Evolutionary conservation across 2,113 vertebrate genomes (phyloP).

Genomic region (Microtus oregoni): DNA sequence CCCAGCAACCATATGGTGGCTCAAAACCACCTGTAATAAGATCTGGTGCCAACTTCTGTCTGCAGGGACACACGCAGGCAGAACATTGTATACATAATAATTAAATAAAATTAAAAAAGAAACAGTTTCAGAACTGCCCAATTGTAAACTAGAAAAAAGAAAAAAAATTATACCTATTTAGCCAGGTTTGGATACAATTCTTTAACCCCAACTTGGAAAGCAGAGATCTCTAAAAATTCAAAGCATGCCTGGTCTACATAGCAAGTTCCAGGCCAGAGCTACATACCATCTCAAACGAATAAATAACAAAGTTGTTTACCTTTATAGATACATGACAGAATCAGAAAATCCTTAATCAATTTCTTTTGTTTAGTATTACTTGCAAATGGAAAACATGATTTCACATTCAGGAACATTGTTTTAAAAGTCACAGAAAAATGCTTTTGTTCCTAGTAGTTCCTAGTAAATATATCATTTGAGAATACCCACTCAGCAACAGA

Average conservation of each 20-base stretch:
- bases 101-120: too few relatives aligned
- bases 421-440: conserved; percentile 33
- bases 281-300: neutral
- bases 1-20: too few relatives aligned
- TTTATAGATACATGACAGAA: conserved; percentile 12
- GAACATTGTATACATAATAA: too few relatives aligned
- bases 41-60: too few relatives aligned
- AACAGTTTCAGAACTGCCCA: too few relatives aligned
- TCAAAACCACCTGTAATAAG: too few relatives aligned
- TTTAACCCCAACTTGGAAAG: neutral
- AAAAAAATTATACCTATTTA: neutral
- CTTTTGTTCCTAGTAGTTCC: conserved; percentile 18
- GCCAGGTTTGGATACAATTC: neutral
- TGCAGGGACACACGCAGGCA: too few relatives aligned
- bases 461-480: conserved; percentile 42
- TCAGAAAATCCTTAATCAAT: conserved; percentile 24
- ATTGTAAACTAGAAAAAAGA: too few relatives aligned
- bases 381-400: conserved; percentile 36
- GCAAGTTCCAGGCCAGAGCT: neutral
- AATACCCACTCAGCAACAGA: conserved; percentile 48
- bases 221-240: neutral
- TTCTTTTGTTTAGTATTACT: conserved; percentile 43
- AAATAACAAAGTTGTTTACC: neutral
- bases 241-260: neutral
- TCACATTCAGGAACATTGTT: conserved; percentile 44